A percentile compares a stretch with the other conserved stretches of the same genome.
These are phyloP conservation scores for Ecdyonurus torrentis DNA, from an alignment of 2,888 invertebrate genomes.

Conservation along the genomic window DNA sequence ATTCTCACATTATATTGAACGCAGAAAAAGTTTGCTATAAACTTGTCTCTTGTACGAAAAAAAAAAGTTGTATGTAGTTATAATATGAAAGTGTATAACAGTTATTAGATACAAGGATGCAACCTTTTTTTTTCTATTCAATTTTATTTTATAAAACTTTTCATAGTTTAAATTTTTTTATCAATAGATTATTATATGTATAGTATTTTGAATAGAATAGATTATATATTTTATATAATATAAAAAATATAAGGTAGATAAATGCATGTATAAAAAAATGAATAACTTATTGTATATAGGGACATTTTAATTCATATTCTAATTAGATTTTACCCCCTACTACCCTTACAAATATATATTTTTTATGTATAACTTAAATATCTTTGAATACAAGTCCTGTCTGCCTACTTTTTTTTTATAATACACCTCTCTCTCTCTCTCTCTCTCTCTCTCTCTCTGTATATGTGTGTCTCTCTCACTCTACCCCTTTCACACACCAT, in stretches of 20 bases:
- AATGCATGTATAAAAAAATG: background rate
- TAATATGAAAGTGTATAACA: no score
- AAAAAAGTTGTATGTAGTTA: no score
- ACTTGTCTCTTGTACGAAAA: no score
- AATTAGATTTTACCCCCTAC: background rate
- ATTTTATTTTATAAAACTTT: no score
- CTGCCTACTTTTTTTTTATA: background rate
- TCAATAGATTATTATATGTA: background rate
- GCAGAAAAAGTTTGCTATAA: no score
- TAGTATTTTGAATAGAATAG: background rate
- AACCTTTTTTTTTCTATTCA: background rate
- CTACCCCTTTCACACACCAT: background rate
- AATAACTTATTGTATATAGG: background rate
- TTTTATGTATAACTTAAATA: no score
- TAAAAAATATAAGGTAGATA: background rate
- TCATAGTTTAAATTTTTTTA: no score
- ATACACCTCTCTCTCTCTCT: background rate
- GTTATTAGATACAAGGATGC: background rate
- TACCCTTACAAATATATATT: no score
- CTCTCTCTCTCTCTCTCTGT: background rate
- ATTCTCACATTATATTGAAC: no score
- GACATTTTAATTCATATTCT: slow-evolving; percentile 3
- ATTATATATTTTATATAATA: no score
- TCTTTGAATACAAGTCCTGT: background rate
- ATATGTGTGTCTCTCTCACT: background rate